Evolutionary conservation across 2,113 vertebrate species (phyloP).

Genomic region (Shinisaurus crocodilurus): DNA sequence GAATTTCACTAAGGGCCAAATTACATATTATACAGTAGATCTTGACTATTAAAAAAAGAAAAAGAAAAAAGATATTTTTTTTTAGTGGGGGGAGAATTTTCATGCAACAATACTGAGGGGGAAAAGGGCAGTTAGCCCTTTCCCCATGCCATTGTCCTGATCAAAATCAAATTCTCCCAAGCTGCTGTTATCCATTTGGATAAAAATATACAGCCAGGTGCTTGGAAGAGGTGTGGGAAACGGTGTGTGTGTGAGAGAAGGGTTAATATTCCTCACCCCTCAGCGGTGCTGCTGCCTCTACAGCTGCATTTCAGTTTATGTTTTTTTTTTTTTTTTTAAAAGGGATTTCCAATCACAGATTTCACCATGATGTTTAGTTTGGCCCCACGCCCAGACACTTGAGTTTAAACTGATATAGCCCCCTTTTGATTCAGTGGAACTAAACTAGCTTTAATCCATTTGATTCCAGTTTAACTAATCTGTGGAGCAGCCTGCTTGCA

Average conservation of each 20-base stretch:
- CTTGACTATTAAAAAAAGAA: too few relatives aligned
- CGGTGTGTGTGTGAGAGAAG: background rate
- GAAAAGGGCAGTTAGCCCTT: background rate
- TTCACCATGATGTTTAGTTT: background rate
- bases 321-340: background rate
- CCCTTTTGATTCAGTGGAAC: background rate
- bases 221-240: background rate
- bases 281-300: background rate
- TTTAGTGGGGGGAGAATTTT: background rate
- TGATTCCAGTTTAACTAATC: conserved; percentile 6
- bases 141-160: background rate
- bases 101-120: background rate
- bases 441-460: background rate
- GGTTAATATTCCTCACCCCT: background rate
- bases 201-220: background rate
- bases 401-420: background rate
- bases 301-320: background rate
- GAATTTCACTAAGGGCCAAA: conserved; percentile 28
- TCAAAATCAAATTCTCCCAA: background rate
- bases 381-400: too few relatives aligned
- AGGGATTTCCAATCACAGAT: background rate
- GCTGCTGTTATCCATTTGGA: background rate
- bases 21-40: background rate
- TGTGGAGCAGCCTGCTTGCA: background rate
- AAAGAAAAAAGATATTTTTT: too few relatives aligned